Base-by-base conservation (phyloP, 2,797 vertebrate species). In the Taeniopygia guttata region DNA sequence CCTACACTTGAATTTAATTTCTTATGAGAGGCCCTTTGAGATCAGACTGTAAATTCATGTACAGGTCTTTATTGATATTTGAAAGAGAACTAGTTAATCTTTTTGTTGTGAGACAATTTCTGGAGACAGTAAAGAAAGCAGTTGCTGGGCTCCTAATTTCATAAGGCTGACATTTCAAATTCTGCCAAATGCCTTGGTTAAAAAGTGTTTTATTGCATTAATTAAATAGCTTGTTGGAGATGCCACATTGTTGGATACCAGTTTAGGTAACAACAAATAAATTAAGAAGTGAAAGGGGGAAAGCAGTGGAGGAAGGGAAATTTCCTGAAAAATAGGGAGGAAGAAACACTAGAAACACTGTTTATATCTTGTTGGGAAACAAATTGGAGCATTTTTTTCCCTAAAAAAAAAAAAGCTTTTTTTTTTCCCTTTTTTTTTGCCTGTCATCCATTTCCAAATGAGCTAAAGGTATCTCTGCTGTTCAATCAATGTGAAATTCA, bases 161-260 rank as follows among this genome's bases (percentile, higher is more conserved):
- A 40, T 54, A 51, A 85, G 56, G 21, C 43, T 85, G 81, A 80
- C 78, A 52, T 68, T 88, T 89, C 80, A 91, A 81, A 84, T 74
- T 77, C 90, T 93, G 84, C 63, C 77, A 86, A 25, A 75, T 94
- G 82, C 46, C 80, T 87, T 73, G 60, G 46, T 90, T 96, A 59
- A 84, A 84, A 87, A 69, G 84, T 96, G 83, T 83, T 97, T 95
- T 96, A 94, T 95, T 97, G 78, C 83, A 82, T 94, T 94, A 94
- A 92, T 96, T 93, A 94, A 95, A 62, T 52, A 26, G 40, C 60
- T 89, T 75, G 36, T 73, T 87, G 84, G 80, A 85, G 59, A 94
- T 93, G 81, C 91, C 95, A 90, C 16, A 2, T 80, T 87, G 88
- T 74, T 94, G 78, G 94, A 93, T 93, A 89, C 93, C 62, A 23